phyloP scores from a whole-genome alignment of 2,888 invertebrate genomes.

The Epirrita christyi region DNA sequence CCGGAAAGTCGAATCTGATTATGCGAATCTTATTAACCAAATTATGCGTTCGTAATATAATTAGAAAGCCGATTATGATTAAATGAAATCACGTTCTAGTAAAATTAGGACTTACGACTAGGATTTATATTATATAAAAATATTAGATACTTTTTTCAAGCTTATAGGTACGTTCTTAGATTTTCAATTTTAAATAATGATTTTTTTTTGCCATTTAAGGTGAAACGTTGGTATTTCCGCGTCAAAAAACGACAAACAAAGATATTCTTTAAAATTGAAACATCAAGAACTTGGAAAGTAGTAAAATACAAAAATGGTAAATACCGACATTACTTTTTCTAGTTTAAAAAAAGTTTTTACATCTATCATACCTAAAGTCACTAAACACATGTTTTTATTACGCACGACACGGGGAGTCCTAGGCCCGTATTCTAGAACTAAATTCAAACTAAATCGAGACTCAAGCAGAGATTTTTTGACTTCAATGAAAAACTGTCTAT shows the following conservation, averaged over 20 bases:
- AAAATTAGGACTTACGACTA: constrained; percentile 25
- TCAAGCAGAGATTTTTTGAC: too few relatives aligned
- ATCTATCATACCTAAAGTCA: constrained; percentile 21
- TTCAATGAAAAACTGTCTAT: too few relatives aligned
- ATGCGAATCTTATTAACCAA: too few relatives aligned
- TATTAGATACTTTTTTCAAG: constrained; percentile 29
- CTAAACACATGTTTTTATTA: constrained; percentile 11
- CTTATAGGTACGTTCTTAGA: constrained; percentile 13
- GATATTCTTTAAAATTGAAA: constrained; percentile 17
- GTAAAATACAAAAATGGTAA: constrained; percentile 46
- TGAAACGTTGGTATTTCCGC: too few relatives aligned
- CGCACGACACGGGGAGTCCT: too few relatives aligned
- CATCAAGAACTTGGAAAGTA: constrained; percentile 25
- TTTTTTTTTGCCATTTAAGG: too few relatives aligned
- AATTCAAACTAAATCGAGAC: too few relatives aligned
- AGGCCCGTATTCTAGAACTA: too few relatives aligned
- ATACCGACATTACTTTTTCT: constrained; percentile 33
- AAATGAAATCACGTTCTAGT: constrained; percentile 3
- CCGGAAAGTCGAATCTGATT: neutral
- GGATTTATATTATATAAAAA: constrained; percentile 27
- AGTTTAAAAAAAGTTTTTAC: constrained; percentile 11
- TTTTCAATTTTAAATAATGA: constrained; percentile 24
- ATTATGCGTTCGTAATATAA: neutral
- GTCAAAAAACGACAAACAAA: too few relatives aligned
- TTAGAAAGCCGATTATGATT: constrained; percentile 8